Conservation (phyloP, 2,888 invertebrate genomes). For the Holacanthella duospinosa region DNA sequence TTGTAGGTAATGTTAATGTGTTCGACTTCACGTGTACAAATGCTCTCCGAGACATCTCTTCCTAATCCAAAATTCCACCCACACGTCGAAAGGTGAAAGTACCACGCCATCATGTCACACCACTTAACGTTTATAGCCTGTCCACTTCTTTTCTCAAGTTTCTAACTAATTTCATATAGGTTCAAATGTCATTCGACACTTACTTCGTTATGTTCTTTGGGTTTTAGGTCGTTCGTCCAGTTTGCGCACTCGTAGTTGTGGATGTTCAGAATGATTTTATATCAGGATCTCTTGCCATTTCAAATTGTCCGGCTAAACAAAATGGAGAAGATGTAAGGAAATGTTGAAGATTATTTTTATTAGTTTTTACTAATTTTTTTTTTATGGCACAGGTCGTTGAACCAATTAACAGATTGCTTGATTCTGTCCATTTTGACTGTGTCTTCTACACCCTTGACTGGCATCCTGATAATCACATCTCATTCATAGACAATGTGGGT, state of each 20-base stretch:
- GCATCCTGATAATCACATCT: slow-evolving; percentile 93
- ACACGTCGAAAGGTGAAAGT: not conserved
- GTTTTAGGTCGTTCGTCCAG: slow-evolving; percentile 69
- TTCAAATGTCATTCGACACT: slow-evolving; percentile 28
- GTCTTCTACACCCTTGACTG: slow-evolving; percentile 92
- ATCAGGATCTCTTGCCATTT: slow-evolving; percentile 82
- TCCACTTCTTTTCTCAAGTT: not conserved
- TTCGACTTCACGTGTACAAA: not conserved
- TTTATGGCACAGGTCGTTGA: slow-evolving; percentile 59
- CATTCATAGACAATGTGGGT: slow-evolving; percentile 85
- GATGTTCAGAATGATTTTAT: slow-evolving; percentile 99
- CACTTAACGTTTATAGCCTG: not conserved
- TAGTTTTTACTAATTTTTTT: not conserved
- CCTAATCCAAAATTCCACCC: not conserved
- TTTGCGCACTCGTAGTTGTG: slow-evolving; percentile 79
- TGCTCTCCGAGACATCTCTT: not conserved
- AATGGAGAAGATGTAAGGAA: slow-evolving; percentile 64
- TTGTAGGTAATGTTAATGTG: not conserved
- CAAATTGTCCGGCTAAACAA: slow-evolving; percentile 82
- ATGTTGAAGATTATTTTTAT: slow-evolving; percentile 5
- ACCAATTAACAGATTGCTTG: slow-evolving; percentile 75
- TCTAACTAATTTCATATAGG: not conserved
- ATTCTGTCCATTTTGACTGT: slow-evolving; percentile 69
- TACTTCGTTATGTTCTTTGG: too few species aligned
- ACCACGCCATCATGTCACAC: not conserved